Base-by-base conservation (phyloP, 2,797 vertebrate species). In the Urophycis tenuis region DNA sequence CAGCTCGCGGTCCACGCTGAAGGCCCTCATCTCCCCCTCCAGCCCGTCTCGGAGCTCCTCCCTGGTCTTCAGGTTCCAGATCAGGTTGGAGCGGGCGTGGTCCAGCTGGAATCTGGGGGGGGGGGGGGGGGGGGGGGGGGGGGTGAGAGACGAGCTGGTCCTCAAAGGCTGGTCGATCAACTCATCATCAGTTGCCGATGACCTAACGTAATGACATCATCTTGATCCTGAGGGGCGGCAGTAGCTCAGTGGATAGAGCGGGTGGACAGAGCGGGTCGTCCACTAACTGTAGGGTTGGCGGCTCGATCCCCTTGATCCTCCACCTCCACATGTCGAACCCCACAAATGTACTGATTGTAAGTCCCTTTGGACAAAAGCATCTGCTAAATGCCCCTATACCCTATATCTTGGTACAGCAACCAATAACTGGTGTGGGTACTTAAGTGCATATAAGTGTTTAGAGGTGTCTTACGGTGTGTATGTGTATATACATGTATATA, bases 51-150 rank as follows among this genome's bases (percentile, higher is more conserved):
- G 95, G 82, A 99, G 90, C 88, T 99, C 98, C 92, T 99, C 98
- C 73, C 98, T 93, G 1, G 97, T 99, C 93, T 95, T 98, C 86
- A 98, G 95, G 93, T 99, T 99, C 98, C 98, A 99, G 91, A 99
- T 99, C 81, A 99, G 93, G 89, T 98, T 99, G 60, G 97, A 97
- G 73, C 91, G 94, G 8, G 97, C 94, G 53, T 99, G 97, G 91
- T 99, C 98, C 35, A 96, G 90, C 90, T 95, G 94, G 93, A 99
- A 99, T 85, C 98, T 99, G 78, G 6, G 78, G 9, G 75, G n/a
- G n/a, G n/a, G n/a, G n/a, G n/a, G n/a, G n/a, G n/a, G n/a, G n/a
- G n/a, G n/a, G n/a, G n/a, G n/a, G n/a, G n/a, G n/a, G n/a, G 8
- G 73, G 32, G 71, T 7, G 45, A 60, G 53, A 60, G 53, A 11